Conservation (phyloP, 1,140 invertebrate species). For the Aphidius gifuensis region DNA sequence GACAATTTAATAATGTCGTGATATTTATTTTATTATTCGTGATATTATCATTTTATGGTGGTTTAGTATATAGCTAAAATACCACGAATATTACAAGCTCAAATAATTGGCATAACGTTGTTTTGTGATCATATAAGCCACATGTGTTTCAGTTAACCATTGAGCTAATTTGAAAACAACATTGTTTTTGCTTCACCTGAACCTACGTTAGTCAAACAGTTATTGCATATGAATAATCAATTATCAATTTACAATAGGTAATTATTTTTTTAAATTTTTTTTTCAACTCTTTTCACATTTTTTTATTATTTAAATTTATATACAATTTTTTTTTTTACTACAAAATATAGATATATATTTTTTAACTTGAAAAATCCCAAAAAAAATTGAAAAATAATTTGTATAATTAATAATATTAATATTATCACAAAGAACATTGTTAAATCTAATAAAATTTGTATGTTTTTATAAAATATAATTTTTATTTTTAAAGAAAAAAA, state of each 20-base stretch:
- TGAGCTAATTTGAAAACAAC: slow-evolving; percentile 17
- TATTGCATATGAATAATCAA: background rate
- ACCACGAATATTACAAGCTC: background rate
- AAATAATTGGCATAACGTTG: slow-evolving; percentile 10
- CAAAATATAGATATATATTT: too few relatives aligned
- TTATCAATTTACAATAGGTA: background rate
- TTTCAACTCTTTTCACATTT: background rate
- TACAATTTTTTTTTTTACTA: too few relatives aligned
- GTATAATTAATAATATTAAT: too few relatives aligned
- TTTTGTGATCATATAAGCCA: background rate
- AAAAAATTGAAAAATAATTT: too few relatives aligned
- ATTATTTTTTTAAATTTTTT: background rate
- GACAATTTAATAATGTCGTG: too few relatives aligned
- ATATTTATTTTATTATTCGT: slow-evolving; percentile 1
- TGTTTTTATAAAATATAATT: too few relatives aligned
- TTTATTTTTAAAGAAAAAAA: too few relatives aligned
- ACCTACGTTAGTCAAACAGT: background rate
- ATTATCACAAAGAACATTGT: too few relatives aligned
- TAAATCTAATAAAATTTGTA: too few relatives aligned
- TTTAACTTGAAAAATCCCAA: too few relatives aligned
- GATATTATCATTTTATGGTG: slow-evolving; percentile 14
- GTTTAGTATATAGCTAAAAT: background rate
- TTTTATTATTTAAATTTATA: too few relatives aligned
- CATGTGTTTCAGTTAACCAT: slow-evolving; percentile 16
- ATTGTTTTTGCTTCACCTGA: slow-evolving; percentile 13